A percentile compares a stretch with the other conserved stretches of the same genome.
These are phyloP conservation scores for Leptinotarsa undecemlineata DNA, from an alignment of 1,140 invertebrate species.

Conservation along the genomic window DNA sequence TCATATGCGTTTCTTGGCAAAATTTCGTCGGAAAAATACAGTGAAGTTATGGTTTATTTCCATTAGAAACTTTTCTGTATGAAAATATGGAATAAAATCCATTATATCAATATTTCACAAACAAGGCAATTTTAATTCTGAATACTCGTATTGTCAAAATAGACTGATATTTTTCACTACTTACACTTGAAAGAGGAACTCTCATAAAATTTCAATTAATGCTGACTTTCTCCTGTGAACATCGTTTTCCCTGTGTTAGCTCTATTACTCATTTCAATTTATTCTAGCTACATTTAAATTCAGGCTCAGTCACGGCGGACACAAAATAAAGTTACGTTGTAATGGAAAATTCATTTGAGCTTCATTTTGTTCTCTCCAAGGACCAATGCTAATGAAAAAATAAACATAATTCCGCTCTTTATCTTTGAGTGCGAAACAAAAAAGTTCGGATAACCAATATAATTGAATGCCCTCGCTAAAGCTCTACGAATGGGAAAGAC, in stretches of 20 bases:
- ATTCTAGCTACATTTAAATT: background rate
- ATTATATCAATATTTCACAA: no score
- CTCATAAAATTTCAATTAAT: no score
- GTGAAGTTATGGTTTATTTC: no score
- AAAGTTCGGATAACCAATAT: constrained; percentile 1
- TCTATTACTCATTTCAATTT: background rate
- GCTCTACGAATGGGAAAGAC: background rate
- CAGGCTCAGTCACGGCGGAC: background rate
- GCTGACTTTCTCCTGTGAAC: no score
- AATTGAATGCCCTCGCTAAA: background rate
- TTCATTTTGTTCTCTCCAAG: background rate
- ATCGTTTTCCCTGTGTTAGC: background rate
- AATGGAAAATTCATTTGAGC: constrained; percentile 1
- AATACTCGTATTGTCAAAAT: no score
- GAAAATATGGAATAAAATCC: no score
- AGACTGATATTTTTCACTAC: no score
- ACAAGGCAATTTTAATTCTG: no score
- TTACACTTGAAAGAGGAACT: no score
- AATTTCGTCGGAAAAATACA: no score
- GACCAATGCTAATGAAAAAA: background rate
- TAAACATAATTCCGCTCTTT: background rate
- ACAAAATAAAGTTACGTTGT: background rate
- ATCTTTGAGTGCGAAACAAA: background rate
- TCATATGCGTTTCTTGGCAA: no score
- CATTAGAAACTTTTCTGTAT: no score